phyloP scores from a whole-genome alignment of 2,888 invertebrate species.

The Dioctria rufipes region DNA sequence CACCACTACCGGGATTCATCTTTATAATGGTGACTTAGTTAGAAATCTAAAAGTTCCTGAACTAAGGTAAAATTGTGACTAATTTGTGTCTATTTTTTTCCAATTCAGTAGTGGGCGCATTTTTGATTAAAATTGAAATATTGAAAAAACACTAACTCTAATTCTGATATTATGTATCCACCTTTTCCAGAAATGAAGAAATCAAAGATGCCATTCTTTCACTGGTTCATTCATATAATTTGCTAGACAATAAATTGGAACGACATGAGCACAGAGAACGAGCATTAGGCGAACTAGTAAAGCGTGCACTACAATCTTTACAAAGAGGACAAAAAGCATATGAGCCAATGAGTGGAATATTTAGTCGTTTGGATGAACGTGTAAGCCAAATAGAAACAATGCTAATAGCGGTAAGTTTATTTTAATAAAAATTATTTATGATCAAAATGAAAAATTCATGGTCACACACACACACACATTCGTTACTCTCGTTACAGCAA shows the following conservation, averaged over 20 bases:
- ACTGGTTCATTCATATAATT: conserved; percentile 84
- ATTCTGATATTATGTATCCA: not conserved
- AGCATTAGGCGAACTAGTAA: conserved; percentile 83
- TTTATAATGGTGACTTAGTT: too few species aligned
- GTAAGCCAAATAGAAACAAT: conserved; percentile 84
- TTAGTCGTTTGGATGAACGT: conserved; percentile 82
- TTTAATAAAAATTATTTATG: not conserved
- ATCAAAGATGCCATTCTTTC: conserved; percentile 83
- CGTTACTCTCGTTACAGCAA: conserved; percentile 64
- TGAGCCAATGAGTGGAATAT: conserved; percentile 80
- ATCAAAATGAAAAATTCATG: too few species aligned
- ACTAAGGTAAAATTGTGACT: too few species aligned
- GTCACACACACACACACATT: not conserved
- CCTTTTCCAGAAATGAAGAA: conserved; percentile 65
- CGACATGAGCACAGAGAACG: conserved; percentile 88
- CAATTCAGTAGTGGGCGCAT: too few species aligned
- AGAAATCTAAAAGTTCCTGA: too few species aligned
- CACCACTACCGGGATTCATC: too few species aligned
- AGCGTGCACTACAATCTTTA: conserved; percentile 79
- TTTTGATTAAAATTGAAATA: too few species aligned
- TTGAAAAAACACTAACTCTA: too few species aligned
- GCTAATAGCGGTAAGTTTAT: conserved; percentile 76
- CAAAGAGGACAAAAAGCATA: conserved; percentile 82
- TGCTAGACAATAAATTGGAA: conserved; percentile 86
- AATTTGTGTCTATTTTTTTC: too few species aligned